Evolutionary conservation across 1,140 invertebrate genomes (phyloP).

Genomic region (Brachionus calyciflorus): DNA sequence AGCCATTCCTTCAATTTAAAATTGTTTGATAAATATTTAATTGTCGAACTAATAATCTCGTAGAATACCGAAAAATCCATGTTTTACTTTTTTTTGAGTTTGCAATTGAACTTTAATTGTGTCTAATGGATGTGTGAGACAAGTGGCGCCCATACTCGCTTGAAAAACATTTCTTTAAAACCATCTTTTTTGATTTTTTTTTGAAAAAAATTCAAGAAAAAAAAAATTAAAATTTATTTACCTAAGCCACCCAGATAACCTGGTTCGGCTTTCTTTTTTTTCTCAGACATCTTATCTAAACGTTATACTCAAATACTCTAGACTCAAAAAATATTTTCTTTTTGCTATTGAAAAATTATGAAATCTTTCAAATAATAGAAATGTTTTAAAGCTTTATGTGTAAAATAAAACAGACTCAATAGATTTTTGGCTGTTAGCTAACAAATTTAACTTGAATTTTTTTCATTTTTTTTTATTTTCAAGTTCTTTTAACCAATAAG

Average conservation of each 20-base stretch:
- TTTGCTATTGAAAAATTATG: not conserved
- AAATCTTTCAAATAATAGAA: slow-evolving; percentile 1
- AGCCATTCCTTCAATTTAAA: not conserved
- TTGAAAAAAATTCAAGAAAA: not conserved
- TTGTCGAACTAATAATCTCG: slow-evolving; percentile 69
- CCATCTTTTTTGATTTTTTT: not conserved
- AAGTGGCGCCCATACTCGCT: slow-evolving; percentile 76
- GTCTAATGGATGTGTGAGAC: slow-evolving; percentile 94
- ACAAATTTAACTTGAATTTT: slow-evolving; percentile 30
- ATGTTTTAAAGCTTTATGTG: no score
- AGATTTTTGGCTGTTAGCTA: no score
- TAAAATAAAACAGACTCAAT: not conserved
- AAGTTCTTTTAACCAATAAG: no score
- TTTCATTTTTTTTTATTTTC: not conserved
- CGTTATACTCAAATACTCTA: not conserved
- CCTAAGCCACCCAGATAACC: slow-evolving; percentile 43
- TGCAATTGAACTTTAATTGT: slow-evolving; percentile 95
- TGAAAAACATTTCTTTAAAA: slow-evolving; percentile 45
- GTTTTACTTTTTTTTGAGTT: slow-evolving; percentile 79
- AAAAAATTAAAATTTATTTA: slow-evolving; percentile 6
- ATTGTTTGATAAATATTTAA: no score
- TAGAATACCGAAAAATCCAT: slow-evolving; percentile 53
- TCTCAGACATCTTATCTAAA: not conserved
- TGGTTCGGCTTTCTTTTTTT: not conserved
- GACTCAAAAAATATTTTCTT: not conserved